Evolutionary conservation across 2,797 vertebrate species (phyloP).

Genomic region (Acipenser transmontanus): DNA sequence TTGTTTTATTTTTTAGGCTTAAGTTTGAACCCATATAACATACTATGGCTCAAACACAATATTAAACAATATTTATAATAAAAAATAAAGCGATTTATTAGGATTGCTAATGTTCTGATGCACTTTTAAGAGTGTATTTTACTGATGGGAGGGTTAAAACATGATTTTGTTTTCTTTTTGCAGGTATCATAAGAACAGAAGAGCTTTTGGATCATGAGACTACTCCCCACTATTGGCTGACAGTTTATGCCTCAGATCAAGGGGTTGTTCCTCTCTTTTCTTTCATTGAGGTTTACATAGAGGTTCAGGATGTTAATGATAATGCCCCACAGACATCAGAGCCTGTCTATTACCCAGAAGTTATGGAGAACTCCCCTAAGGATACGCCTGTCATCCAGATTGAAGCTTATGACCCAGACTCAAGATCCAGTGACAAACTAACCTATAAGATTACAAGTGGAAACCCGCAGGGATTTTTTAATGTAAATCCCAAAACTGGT

Average conservation of each 20-base stretch:
- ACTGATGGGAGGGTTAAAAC: too few relatives aligned
- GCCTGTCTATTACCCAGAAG: slow-evolving; percentile 87
- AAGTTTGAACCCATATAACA: too few relatives aligned
- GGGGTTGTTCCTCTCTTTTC: slow-evolving; percentile 86
- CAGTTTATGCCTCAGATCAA: slow-evolving; percentile 82
- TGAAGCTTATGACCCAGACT: slow-evolving; percentile 86
- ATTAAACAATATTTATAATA: too few relatives aligned
- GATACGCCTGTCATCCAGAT: slow-evolving; percentile 87
- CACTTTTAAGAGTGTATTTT: too few relatives aligned
- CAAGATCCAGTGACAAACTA: slow-evolving; percentile 77
- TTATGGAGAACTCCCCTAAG: slow-evolving; percentile 90
- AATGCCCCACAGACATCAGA: slow-evolving; percentile 88
- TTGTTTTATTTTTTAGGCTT: too few relatives aligned
- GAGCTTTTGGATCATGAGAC: slow-evolving; percentile 87
- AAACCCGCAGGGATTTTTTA: slow-evolving; percentile 95
- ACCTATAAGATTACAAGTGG: slow-evolving; percentile 89
- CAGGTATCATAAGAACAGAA: slow-evolving; percentile 83
- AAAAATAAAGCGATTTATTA: too few relatives aligned
- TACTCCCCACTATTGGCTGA: slow-evolving; percentile 88
- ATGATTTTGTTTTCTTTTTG: slow-evolving; percentile 10
- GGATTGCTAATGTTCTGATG: too few relatives aligned
- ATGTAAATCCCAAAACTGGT: slow-evolving; percentile 84
- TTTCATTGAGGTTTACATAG: slow-evolving; percentile 87
- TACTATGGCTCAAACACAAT: too few relatives aligned
- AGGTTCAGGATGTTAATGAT: slow-evolving; percentile 92